A percentile compares a stretch with the other conserved stretches of the same genome.
Conservation (phyloP, 2,888 invertebrate genomes). For the Erebia aethiops region DNA sequence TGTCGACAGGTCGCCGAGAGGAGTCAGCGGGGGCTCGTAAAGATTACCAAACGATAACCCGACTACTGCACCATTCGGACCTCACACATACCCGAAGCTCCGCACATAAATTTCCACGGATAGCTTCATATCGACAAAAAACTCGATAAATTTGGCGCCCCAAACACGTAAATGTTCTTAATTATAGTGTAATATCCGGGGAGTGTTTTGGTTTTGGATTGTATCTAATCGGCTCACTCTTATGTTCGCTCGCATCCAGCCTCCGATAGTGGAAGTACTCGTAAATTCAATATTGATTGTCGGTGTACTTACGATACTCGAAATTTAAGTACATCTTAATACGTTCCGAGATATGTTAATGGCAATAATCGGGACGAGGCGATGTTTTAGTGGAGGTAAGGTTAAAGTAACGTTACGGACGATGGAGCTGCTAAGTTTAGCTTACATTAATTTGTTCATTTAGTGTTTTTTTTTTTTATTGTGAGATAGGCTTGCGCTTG, state of each 20-base stretch:
- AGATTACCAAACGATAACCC: constrained; percentile 80
- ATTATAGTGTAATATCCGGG: constrained; percentile 80
- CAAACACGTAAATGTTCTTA: constrained; percentile 80
- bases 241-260: constrained; percentile 62
- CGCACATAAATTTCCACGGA: constrained; percentile 76
- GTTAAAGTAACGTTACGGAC: constrained; percentile 4
- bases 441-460: constrained; percentile 4
- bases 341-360: constrained; percentile 49
- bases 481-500: too few species aligned
- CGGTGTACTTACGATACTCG: constrained; percentile 52
- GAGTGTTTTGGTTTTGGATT: constrained; percentile 59
- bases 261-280: constrained; percentile 50
- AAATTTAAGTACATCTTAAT: constrained; percentile 48
- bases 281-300: constrained; percentile 63
- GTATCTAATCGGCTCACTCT: constrained; percentile 77
- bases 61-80: constrained; percentile 76
- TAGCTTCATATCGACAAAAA: constrained; percentile 80
- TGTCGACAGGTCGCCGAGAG: constrained; percentile 77
- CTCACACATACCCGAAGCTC: constrained; percentile 72
- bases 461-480: too few species aligned
- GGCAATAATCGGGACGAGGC: constrained; percentile 43
- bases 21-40: constrained; percentile 75
- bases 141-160: constrained; percentile 82
- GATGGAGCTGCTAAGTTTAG: constrained; percentile 34
- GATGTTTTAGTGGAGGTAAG: constrained; percentile 24